A percentile compares a stretch with the other conserved stretches of the same genome.
phyloP scores from a whole-genome alignment of 2,797 vertebrate genomes.

The Lates japonicus region DNA sequence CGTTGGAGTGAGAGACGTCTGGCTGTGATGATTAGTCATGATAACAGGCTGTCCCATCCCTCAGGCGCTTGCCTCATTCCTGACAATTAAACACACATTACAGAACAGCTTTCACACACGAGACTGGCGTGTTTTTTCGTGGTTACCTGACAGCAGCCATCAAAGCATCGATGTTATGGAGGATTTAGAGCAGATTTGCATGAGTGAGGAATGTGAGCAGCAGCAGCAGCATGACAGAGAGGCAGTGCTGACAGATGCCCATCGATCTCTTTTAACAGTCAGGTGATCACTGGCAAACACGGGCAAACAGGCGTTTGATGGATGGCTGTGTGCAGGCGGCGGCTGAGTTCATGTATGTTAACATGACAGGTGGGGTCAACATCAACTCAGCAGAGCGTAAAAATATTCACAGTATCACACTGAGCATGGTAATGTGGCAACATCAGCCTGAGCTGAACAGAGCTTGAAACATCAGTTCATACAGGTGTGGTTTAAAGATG shows the following conservation, averaged over 20 bases:
- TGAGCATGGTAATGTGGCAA: no score
- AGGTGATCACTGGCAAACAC: constrained; percentile 18
- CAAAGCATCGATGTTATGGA: constrained; percentile 23
- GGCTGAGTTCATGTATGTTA: constrained; percentile 1
- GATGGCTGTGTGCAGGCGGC: neutral
- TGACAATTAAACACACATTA: constrained; percentile 44
- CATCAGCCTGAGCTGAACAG: neutral
- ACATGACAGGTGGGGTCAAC: neutral
- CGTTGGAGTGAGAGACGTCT: constrained; percentile 16
- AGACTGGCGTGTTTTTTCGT: constrained; percentile 21
- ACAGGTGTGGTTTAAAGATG: neutral
- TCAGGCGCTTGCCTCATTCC: constrained; percentile 43
- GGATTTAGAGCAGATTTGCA: constrained; percentile 33
- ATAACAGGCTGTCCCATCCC: constrained; percentile 29
- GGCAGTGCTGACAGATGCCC: constrained; percentile 24
- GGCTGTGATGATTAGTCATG: constrained; percentile 24
- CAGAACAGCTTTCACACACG: constrained; percentile 42
- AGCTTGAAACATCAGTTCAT: neutral
- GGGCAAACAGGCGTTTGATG: constrained; percentile 19
- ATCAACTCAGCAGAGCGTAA: neutral
- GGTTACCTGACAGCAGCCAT: constrained; percentile 27
- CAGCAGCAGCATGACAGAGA: constrained; percentile 22
- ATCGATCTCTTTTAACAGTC: constrained; percentile 24
- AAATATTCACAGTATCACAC: neutral
- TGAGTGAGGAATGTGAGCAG: constrained; percentile 46